Base-by-base conservation (phyloP, 2,888 invertebrate genomes). In the Pterostichus niger region DNA sequence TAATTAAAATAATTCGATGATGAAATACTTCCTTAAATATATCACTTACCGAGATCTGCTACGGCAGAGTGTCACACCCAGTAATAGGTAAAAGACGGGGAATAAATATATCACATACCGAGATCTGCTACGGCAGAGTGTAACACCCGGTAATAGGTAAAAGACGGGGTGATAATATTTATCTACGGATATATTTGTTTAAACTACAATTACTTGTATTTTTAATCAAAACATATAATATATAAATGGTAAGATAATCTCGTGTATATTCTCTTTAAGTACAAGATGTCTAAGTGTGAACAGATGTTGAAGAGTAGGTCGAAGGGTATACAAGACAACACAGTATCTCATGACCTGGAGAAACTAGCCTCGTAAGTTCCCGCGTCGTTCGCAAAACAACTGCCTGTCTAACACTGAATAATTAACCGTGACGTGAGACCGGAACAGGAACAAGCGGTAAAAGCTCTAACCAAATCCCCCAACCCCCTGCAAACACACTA, bases 391-490 rank as follows among this genome's bases (percentile, higher is more conserved):
- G 52, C 75, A 33, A 49, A 75, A 75, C 75, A 75, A 75, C 75
- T 75, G 75, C 13, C 75, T 75, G 75, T 75, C 75, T 75, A 75
- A 75, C 75, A 31, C 75, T 75, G 52, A 75, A 75, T 75, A 75
- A 75, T 75, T 75, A 75, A 75, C 49, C 52, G 33, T 75, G 52
- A n/a, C 75, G 35, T 5, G 64, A 64, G 64, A 64, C 64, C 64
- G 31, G 52, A 31, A 17, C 52, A 13, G 46, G 73, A 73, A 59
- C 56, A 56, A 64, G 68, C 44, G 68, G 68, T 71, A 71, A 71
- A 44, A 40, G 11, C 68, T 40, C 35, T 15, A 11, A n/a, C 64
- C 33, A n/a, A 5, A 4, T n/a, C 64, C 31, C 35, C 5, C 13
- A 10, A 11, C 49, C n/a, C 11, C 11, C n/a, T 5, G n/a, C n/a